A percentile compares a stretch with the other conserved stretches of the same genome.
Conservation (phyloP, 2,888 invertebrate species). For the Drosophila nigricruria region DNA sequence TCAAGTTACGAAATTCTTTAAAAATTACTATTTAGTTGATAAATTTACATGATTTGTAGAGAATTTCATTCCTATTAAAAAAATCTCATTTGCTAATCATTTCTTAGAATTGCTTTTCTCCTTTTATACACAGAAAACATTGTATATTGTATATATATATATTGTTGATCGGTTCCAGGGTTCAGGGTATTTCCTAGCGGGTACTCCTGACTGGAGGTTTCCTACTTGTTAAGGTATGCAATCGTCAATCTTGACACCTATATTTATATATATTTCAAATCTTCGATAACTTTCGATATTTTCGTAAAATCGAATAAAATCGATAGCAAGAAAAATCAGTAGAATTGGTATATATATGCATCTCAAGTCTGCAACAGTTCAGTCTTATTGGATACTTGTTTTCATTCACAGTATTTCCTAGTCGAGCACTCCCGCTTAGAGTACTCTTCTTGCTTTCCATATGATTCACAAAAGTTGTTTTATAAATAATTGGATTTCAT, state of each 20-base stretch:
- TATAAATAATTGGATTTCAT: constrained; percentile 41
- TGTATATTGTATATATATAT: background rate
- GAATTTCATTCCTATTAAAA: background rate
- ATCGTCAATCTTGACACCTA: too few species aligned
- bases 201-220: background rate
- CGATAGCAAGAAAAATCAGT: background rate
- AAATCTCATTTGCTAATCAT: background rate
- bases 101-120: background rate
- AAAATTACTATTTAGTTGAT: background rate
- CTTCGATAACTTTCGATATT: background rate
- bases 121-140: background rate
- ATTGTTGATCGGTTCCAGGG: too few species aligned
- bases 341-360: too few species aligned
- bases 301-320: background rate
- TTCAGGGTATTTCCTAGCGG: background rate
- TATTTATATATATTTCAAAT: background rate
- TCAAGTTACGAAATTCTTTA: background rate
- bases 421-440: background rate
- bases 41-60: background rate
- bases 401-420: background rate
- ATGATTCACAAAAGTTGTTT: constrained; percentile 48
- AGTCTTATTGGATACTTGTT: background rate
- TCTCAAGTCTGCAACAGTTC: background rate
- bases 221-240: too few species aligned
- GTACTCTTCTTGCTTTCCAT: constrained; percentile 6